Evolutionary conservation across 2,888 invertebrate genomes (phyloP).

Genomic region (Meloe dianella): DNA sequence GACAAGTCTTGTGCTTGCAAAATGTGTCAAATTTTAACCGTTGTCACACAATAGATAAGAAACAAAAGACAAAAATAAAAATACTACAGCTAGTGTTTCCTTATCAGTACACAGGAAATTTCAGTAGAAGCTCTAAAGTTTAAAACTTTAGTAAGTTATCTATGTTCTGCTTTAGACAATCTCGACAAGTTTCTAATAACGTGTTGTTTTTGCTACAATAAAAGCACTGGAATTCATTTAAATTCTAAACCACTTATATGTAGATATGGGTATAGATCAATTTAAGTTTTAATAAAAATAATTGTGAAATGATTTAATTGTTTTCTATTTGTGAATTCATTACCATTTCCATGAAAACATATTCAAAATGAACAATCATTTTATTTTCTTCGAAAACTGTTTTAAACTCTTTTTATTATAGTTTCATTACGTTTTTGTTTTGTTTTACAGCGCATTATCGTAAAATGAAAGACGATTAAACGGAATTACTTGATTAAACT

Average conservation of each 20-base stretch:
- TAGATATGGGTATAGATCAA: slow-evolving; percentile 7
- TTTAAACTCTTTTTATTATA: slow-evolving; percentile 18
- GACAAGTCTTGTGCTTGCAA: background rate
- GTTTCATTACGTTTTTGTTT: slow-evolving; percentile 15
- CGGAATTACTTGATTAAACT: slow-evolving; percentile 17
- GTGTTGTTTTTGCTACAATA: slow-evolving; percentile 15
- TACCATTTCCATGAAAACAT: background rate
- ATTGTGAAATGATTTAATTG: slow-evolving; percentile 3
- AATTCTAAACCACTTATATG: slow-evolving; percentile 4
- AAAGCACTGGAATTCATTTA: slow-evolving; percentile 16
- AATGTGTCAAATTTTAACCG: background rate
- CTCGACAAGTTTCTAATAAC: slow-evolving; percentile 11
- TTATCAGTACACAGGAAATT: slow-evolving; percentile 28
- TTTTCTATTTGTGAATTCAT: background rate
- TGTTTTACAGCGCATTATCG: slow-evolving; percentile 17
- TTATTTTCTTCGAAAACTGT: slow-evolving; percentile 19
- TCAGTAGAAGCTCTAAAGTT: slow-evolving; percentile 27
- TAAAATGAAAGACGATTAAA: slow-evolving; percentile 15
- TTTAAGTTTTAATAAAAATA: slow-evolving; percentile 11
- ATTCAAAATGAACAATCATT: slow-evolving; percentile 13
- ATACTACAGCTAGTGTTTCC: slow-evolving; percentile 26
- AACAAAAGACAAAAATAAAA: slow-evolving; percentile 14
- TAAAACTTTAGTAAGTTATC: slow-evolving; percentile 28
- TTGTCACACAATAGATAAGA: slow-evolving; percentile 13
- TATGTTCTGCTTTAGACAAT: slow-evolving; percentile 20